These are phyloP conservation scores for Eptatretus atami DNA, from an alignment of 2,797 vertebrate genomes.

Conservation along the genomic window DNA sequence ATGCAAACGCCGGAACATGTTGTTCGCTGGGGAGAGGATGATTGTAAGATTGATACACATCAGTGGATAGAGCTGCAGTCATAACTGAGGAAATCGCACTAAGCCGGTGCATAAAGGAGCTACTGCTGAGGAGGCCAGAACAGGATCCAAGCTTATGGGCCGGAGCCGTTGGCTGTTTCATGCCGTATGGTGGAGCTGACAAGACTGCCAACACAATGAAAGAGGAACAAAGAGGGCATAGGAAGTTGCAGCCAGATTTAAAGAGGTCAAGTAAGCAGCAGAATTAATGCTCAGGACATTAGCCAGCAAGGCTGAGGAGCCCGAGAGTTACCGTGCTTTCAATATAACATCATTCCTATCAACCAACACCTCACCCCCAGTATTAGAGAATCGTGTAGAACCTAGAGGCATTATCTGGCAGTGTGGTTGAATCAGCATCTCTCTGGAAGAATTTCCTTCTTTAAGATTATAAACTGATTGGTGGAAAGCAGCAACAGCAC, in stretches of 20 bases:
- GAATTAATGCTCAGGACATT: too few species aligned
- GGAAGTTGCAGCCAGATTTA: conserved; percentile 16
- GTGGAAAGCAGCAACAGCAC: too few species aligned
- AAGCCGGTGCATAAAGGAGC: too few species aligned
- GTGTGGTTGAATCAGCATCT: too few species aligned
- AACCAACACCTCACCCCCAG: too few species aligned
- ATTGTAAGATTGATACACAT: conserved; percentile 17
- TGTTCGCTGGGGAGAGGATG: conserved; percentile 46
- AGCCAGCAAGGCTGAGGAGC: conserved; percentile 27
- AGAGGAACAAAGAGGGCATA: conserved; percentile 27
- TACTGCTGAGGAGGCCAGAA: too few species aligned
- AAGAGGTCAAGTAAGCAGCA: conserved; percentile 33
- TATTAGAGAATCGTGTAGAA: too few species aligned
- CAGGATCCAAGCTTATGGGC: conserved; percentile 9
- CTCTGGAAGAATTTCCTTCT: too few species aligned
- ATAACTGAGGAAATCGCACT: neutral
- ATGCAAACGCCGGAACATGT: conserved; percentile 67
- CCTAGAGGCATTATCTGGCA: too few species aligned
- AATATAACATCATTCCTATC: too few species aligned
- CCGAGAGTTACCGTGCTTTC: conserved; percentile 6
- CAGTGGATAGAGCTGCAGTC: neutral
- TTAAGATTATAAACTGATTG: too few species aligned
- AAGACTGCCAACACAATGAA: conserved; percentile 60
- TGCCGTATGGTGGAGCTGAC: conserved; percentile 70
- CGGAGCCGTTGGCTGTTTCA: conserved; percentile 90